Evolutionary conservation across 2,888 invertebrate species (phyloP), one percentile per base, ranked within the genome.

Genomic region (Lycaena phlaeas): DNA sequence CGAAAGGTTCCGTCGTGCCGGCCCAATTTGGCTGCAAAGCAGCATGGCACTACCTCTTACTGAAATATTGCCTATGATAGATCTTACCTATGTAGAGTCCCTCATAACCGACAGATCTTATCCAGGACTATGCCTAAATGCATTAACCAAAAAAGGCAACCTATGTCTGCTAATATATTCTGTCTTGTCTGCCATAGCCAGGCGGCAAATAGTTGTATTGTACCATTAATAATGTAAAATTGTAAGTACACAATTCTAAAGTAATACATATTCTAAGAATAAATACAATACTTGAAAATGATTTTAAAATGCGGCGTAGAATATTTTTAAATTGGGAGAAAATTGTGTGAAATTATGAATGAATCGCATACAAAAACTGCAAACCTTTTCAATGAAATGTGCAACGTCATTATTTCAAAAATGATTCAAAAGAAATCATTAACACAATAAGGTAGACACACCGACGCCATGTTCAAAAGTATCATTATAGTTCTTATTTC

Each of bases 311-410:
- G 44, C 45, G 48, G 48, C 46, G 50, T 59, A 59, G 63, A 68
- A 51, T 59, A 46, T 47, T 40, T 48, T 68, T 51, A 56, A 65
- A 70, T 59, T 59, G 50, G 54, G 52, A 48, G 56, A 56, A 57
- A 64, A 64, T 51, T 49, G 45, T 65, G 54, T 57, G 58, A 65
- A 74, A 70, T 71, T 62, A 51, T 70, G 55, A 69, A 71, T 68
- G 67, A 53, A 50, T 36, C 41, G 46, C 46, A 46, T 37, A 41
- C 42, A 45, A 49, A 37, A 41, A 51, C 50, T 14, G 12, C 9
- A 12, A 47, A 27, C 36, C 46, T 37, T 4, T 31, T 34, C 18
- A 34, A 34, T 34, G 34, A 34, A 34, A 34, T 34, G 18, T 34
- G 18, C n/a, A 22, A 11, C 12, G 34, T 34, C 34, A 34, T 34